Evolutionary conservation across 2,113 vertebrate species (phyloP).

Genomic region (Trachemys scripta): DNA sequence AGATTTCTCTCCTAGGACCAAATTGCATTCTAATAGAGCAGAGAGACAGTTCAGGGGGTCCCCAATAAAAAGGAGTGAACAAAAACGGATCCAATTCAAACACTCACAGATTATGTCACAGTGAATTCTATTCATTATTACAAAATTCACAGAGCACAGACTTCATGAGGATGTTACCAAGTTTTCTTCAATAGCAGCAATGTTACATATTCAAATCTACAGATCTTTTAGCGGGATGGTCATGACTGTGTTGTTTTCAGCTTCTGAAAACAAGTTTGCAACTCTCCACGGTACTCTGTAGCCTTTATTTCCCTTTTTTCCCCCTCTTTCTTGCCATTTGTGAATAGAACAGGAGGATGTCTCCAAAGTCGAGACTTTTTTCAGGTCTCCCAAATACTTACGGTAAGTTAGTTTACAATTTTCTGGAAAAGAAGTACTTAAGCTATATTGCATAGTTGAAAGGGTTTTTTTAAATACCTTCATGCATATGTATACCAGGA

Average conservation of each 20-base stretch:
- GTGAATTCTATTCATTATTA: not conserved
- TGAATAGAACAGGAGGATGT: not conserved
- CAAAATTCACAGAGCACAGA: not conserved
- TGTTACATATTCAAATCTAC: not conserved
- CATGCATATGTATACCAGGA: not conserved
- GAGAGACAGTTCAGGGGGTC: not conserved
- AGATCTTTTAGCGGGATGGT: not conserved
- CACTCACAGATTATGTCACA: not conserved
- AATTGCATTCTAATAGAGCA: not conserved
- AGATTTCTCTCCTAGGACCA: not conserved
- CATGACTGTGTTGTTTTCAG: not conserved
- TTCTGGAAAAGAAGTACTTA: not conserved
- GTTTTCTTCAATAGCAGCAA: not conserved
- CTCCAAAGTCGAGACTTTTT: not conserved
- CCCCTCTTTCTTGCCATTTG: not conserved
- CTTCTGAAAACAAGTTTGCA: conserved; percentile 16
- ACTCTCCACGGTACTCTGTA: not conserved
- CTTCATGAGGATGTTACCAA: not conserved
- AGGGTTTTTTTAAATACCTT: not conserved
- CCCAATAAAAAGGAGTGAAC: not conserved
- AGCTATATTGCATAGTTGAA: not conserved
- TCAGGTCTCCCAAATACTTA: not conserved
- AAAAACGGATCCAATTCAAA: not conserved
- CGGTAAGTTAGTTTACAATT: not conserved
- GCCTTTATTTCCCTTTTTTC: not conserved